Base-by-base conservation (phyloP, 1,140 invertebrate species). In the Drosophila saltans region DNA sequence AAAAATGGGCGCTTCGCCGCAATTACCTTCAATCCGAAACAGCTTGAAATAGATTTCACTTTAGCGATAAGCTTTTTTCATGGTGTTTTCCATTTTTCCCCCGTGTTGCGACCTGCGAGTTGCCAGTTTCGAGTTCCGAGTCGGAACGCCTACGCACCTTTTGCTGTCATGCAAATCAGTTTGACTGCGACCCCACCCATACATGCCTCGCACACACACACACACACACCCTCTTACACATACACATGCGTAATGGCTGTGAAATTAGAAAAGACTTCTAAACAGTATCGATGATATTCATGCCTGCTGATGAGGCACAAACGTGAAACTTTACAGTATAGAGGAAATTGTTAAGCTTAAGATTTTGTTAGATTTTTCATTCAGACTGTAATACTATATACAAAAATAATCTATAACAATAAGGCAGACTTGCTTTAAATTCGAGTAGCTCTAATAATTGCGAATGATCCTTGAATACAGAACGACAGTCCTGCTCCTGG, bases 1-100 rank as follows among this genome's bases (percentile, higher is more conserved):
- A 91, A 91, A 91, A 89, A 91, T 91, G 84, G 88, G 88, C 88
- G 89, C 81, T 91, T 77, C 88, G 89, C 62, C 74, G 81, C 85
- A 91, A 91, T 91, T 91, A 91, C 81, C 89, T 88, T 79, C 70
- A 78, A 82, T 78, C 71, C 72, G 68, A 74, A 69, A 74, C 75
- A 69, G 56, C 73, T 81, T 68, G 70, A 80, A 84, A 62, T 58
- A 88, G 83, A 86, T 86, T 73, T 70, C 66, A 69, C 69, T 71
- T 55, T 43, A 65, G 68, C 66, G 83, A 86, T 86, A 86, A 86
- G 83, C 70, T 41, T 57, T 36, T 66, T 30, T 30, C 28, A 30
- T 30, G 28, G 28, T 30, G 28, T 4, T 30, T 58, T 56, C 56
- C 36, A 30, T 21, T 26, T 58, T 63, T 58, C 67, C 28, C 28